Evolutionary conservation across 2,888 invertebrate genomes (phyloP), one percentile per base, ranked within the genome.

Genomic region (Tiphia femorata): DNA sequence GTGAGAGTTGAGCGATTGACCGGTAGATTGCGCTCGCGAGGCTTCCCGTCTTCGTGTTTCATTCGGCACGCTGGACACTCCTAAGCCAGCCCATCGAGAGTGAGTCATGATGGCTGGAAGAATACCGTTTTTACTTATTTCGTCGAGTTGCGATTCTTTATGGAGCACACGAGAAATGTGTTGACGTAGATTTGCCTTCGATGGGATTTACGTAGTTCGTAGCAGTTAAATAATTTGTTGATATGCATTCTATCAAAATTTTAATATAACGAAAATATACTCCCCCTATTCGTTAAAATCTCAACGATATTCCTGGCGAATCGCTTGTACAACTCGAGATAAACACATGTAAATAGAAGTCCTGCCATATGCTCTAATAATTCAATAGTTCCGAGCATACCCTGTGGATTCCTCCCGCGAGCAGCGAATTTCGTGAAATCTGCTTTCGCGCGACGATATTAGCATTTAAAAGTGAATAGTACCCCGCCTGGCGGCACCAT

Each of bases 401-500:
- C 21, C 23, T 44, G 50, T 51, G 55, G 61, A 51, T 53, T 35
- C 35, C 46, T 30, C 30, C 44, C 20, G 57, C 44, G 46, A 67
- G 62, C 64, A 59, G 67, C 70, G 68, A 72, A 75, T 77, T 78
- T 76, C 70, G 74, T 61, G 65, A 80, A 80, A 81, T 78, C 78
- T 77, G 75, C 76, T 78, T 76, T 75, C 65, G 68, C 65, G 63
- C 60, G 61, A 60, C 58, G 62, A 66, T 76, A 82, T 83, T 80
- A 82, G 77, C 83, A 82, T 82, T 81, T 80, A 77, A 80, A 82
- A 80, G 68, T 67, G 49, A 47, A 46, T 27, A 70, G 72, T 72
- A 64, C 72, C 74, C 76, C 62, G 72, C 75, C 73, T 79, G 77
- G 76, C 78, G 78, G 78, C 80, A 79, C 79, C 80, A 82, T 82